Evolutionary conservation across 2,888 invertebrate species (phyloP), one percentile per base, ranked within the genome.

Genomic region (Thymelicus acteon): DNA sequence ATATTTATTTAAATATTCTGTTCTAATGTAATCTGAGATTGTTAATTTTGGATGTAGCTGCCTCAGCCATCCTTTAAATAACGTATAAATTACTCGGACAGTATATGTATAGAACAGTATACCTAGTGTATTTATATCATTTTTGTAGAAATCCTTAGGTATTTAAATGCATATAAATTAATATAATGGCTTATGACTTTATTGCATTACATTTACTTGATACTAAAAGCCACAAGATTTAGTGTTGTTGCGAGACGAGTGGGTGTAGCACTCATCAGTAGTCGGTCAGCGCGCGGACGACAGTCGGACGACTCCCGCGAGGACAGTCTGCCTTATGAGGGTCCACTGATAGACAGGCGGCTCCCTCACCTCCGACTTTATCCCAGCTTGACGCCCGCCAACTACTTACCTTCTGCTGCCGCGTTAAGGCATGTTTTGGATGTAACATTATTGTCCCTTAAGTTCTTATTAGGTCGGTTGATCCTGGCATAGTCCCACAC

Each of bases 311-410:
- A 54, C 19, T 61, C n/a, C 15, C 67, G 40, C 47, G 52, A 24
- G 54, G 54, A 54, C 54, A 54, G 15, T 24, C 54, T 13, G 44
- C 15, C 57, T 62, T 62, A 69, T 58, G 63, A 69, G 69, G 69
- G 69, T 69, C 62, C 19, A 48, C 39, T 58, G 69, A 68, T 15
- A 39, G 68, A 63, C 69, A 69, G 37, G 48, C 63, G 57, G 57
- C 69, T 7, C 39, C 12, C 44, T 47, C 39, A 57, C 37, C 47
- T 58, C 52, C 39, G 47, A 47, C 57, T 48, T 62, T 63, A 37
- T 49, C 8, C 62, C 8, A 37, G 7, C 12, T 54, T 4, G 5
- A 54, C 12, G 6, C 37, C n/a, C 7, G 10, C 48, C 39, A 40
- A 58, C 10, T 58, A 48, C 48, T 24, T 15, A 57, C 62, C 58